Conservation (phyloP, 1,140 invertebrate species). For the Drosophila carrolli region DNA sequence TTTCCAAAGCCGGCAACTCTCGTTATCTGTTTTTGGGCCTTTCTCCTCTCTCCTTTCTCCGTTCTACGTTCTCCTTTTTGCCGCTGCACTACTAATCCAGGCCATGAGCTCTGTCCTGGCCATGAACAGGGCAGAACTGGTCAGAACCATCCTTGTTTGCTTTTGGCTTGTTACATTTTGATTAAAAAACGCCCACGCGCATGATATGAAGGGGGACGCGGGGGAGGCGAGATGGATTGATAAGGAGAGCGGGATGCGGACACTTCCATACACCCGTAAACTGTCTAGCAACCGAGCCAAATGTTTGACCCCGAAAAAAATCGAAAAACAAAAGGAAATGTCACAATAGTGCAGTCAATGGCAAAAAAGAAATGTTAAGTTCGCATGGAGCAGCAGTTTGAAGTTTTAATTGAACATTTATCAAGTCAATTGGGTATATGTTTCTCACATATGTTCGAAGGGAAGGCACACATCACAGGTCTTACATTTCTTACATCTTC, state of each 20-base stretch:
- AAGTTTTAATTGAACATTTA: conserved; percentile 55
- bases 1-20: conserved; percentile 66
- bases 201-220: conserved; percentile 52
- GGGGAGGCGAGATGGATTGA: conserved; percentile 21
- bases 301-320: conserved; percentile 50
- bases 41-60: conserved; percentile 29
- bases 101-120: conserved; percentile 49
- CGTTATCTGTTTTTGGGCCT: conserved; percentile 76
- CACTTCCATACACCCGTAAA: conserved; percentile 39
- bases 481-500: background rate
- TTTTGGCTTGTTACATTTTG: conserved; percentile 83
- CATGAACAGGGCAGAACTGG: conserved; percentile 16
- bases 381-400: conserved; percentile 26
- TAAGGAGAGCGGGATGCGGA: conserved; percentile 21
- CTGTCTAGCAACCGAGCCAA: conserved; percentile 56
- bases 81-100: conserved; percentile 78
- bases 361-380: conserved; percentile 55
- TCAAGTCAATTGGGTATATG: conserved; percentile 50
- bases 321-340: conserved; percentile 55
- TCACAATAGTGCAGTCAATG: conserved; percentile 59
- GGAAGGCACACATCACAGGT: background rate
- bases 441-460: conserved; percentile 6
- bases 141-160: conserved; percentile 68
- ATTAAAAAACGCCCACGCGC: conserved; percentile 82
- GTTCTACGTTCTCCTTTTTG: conserved; percentile 40